Percentiles rank a stretch among this genome's conserved stretches.
phyloP scores from a whole-genome alignment of 2,113 vertebrate species.

The Arizona elegans region DNA sequence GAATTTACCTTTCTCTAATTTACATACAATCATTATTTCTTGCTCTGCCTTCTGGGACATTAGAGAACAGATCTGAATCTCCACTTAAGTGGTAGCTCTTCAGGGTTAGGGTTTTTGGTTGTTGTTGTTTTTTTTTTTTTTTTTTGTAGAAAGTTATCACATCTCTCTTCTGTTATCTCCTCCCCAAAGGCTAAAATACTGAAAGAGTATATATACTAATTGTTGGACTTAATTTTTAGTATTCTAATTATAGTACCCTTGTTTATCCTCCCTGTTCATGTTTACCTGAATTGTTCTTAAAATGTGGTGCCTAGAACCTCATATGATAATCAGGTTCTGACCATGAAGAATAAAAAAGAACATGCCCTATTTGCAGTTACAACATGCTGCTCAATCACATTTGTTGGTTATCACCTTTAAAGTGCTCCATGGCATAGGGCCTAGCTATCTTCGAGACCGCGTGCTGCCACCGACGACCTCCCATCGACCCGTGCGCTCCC shows the following conservation, averaged over 20 bases:
- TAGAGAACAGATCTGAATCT: not conserved
- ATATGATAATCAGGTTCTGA: not conserved
- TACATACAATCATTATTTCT: not conserved
- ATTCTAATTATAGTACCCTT: not conserved
- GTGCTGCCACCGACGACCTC: too few species aligned
- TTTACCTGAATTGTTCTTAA: not conserved
- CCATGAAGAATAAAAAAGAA: not conserved
- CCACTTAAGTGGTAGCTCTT: not conserved
- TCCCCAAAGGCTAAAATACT: not conserved
- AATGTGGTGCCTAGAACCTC: not conserved
- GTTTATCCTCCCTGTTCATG: not conserved
- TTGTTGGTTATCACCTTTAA: too few species aligned
- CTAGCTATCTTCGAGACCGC: too few species aligned
- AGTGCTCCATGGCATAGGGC: too few species aligned
- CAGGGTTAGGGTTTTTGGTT: not conserved
- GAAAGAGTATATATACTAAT: not conserved
- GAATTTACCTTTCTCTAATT: not conserved
- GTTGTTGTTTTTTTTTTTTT: too few species aligned
- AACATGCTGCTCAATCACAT: not conserved
- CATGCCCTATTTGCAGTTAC: not conserved
- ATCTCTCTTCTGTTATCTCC: not conserved
- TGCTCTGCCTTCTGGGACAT: not conserved
- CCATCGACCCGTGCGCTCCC: too few species aligned
- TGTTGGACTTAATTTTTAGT: not conserved
- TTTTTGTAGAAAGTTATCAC: not conserved